Percentiles rank a stretch among this genome's conserved stretches.
phyloP scores from a whole-genome alignment of 2,113 vertebrate species.

The Syngnathus floridae region DNA sequence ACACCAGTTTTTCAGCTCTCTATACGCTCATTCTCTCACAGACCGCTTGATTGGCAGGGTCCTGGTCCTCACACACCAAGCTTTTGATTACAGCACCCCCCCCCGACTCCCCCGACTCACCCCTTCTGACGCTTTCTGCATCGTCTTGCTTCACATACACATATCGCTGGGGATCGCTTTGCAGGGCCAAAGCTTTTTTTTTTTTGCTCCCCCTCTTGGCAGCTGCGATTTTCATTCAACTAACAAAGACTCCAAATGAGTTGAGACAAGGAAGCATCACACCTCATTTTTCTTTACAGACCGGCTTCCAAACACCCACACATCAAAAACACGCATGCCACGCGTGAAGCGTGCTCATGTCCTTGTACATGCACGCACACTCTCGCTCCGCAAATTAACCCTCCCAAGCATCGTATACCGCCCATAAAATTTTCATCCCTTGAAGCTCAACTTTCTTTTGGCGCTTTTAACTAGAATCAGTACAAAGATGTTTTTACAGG shows the following conservation, averaged over 20 bases:
- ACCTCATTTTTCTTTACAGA: constrained; percentile 37
- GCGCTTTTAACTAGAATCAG: not conserved
- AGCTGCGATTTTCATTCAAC: constrained; percentile 62
- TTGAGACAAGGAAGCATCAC: constrained; percentile 50
- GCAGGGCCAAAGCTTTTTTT: constrained; percentile 69
- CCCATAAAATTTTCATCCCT: constrained; percentile 3
- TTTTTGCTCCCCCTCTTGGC: constrained; percentile 38
- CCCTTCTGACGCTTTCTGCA: constrained; percentile 30
- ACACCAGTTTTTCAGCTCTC: constrained; percentile 55
- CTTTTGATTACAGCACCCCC: constrained; percentile 70
- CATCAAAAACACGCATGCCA: constrained; percentile 14
- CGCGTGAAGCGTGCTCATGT: constrained; percentile 14
- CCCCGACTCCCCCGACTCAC: not conserved
- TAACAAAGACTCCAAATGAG: constrained; percentile 60
- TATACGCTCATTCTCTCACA: constrained; percentile 59
- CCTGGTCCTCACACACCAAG: constrained; percentile 70
- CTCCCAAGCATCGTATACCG: not conserved
- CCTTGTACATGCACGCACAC: not conserved
- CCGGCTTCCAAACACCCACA: constrained; percentile 43
- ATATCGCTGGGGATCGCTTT: constrained; percentile 55
- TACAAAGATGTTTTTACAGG: not conserved
- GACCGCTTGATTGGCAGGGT: constrained; percentile 77
- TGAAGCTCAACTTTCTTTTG: not conserved
- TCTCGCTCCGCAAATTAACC: constrained; percentile 2
- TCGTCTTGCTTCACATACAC: constrained; percentile 36